phyloP scores from a whole-genome alignment of 2,888 invertebrate species.

The Nemotelus nigrinus region DNA sequence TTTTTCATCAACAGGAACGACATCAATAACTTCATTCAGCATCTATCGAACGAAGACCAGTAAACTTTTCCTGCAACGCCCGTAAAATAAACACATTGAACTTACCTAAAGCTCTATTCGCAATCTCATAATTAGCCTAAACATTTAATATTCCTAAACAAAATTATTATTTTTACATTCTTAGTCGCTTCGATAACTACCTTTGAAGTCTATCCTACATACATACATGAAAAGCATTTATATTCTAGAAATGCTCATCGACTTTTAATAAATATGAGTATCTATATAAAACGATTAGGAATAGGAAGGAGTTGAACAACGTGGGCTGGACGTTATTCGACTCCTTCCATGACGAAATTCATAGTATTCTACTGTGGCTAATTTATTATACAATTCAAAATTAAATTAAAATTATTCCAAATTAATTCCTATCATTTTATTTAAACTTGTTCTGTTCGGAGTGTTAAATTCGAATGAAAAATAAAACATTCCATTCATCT shows the following conservation, averaged over 20 bases:
- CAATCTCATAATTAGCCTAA: neutral
- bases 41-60: conserved; percentile 53
- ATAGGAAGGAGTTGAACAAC: neutral
- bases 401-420: no score
- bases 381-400: no score
- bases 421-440: neutral
- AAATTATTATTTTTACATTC: neutral
- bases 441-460: neutral
- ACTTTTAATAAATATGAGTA: neutral
- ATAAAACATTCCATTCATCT: no score
- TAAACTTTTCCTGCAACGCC: conserved; percentile 37
- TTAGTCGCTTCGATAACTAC: neutral
- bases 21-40: conserved; percentile 56
- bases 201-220: neutral
- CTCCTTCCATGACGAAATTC: neutral
- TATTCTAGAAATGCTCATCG: conserved; percentile 24
- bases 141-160: neutral
- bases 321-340: conserved; percentile 33
- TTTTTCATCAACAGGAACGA: conserved; percentile 54
- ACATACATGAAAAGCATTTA: neutral
- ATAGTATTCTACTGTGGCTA: no score
- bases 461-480: neutral
- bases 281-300: neutral
- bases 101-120: neutral
- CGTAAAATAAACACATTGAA: neutral